Evolutionary conservation across 2,113 vertebrate genomes (phyloP), one percentile per base, ranked within the genome.

Genomic region (Leptosomus discolor): DNA sequence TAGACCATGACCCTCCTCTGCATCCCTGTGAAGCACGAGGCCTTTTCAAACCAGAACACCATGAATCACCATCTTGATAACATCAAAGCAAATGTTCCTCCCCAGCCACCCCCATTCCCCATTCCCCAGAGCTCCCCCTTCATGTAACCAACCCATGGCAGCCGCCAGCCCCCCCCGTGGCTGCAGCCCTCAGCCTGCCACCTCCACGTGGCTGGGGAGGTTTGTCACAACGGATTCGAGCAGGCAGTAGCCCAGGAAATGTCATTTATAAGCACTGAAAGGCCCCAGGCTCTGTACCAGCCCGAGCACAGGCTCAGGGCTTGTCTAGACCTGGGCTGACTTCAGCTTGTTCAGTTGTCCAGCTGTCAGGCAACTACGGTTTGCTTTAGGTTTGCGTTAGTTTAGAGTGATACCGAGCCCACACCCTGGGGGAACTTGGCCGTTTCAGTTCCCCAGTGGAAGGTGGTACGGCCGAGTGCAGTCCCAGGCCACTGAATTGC

Each of bases 231-330:
- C 2, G 5, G 12, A 63, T 54, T 12, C 0, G 10, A 90, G 76
- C 19, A 60, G 58, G 63, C 8, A 5, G 41, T 12, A 85, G 43
- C 50, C 63, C 63, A 61, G 76, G 41, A 93, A 89, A 81, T 15
- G 80, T 91, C 50, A 70, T 48, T 43, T 60, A 30, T 22, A 45
- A 87, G 87, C 92, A 74, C 92, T 84, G 94, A 81, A 88, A 67
- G 39, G 63, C 57, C 54, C 19, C 84, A 65, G 90, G 69, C 41
- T 67, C 58, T 23, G 36, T 5, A 12, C 34, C 73, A 89, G 73
- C 39, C 91, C 0, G 1, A 41, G 70, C 17, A 4, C 24, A 26
- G 60, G 64, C 56, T 75, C 0, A 0, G 56, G 74, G 36, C 70
- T 92, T 26, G 51, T 34, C 30, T n/a, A 58, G 73, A 39, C 54